phyloP scores from a whole-genome alignment of 2,888 invertebrate genomes.

The Agrypnus murinus region DNA sequence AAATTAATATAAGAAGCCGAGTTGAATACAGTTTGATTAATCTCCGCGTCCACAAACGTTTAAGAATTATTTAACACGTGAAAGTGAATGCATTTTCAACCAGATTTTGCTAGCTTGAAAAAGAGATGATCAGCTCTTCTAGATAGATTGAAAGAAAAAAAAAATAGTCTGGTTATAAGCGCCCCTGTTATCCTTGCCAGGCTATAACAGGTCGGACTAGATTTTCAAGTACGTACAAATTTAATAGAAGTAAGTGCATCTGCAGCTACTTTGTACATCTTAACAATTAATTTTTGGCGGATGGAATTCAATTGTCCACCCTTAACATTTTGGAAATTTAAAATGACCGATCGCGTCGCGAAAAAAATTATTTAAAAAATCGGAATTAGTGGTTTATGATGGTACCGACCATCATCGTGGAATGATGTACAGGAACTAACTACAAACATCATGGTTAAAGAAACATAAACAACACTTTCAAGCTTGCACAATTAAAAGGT shows the following conservation, averaged over 20 bases:
- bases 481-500: slow-evolving; percentile 50
- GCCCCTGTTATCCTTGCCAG: slow-evolving; percentile 50
- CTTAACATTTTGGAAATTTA: neutral
- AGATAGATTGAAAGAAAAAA: slow-evolving; percentile 38
- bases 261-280: slow-evolving; percentile 21
- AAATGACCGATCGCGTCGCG: neutral
- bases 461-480: slow-evolving; percentile 46
- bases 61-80: too few relatives aligned
- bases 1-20: too few relatives aligned
- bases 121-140: neutral
- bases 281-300: too few relatives aligned
- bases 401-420: slow-evolving; percentile 30
- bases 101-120: slow-evolving; percentile 5
- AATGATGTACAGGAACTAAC: slow-evolving; percentile 33
- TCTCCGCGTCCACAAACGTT: too few relatives aligned
- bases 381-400: neutral
- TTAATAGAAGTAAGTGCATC: slow-evolving; percentile 45
- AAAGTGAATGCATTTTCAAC: neutral
- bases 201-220: slow-evolving; percentile 69
- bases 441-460: slow-evolving; percentile 32
- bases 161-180: slow-evolving; percentile 45
- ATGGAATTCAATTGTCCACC: too few relatives aligned
- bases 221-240: slow-evolving; percentile 67
- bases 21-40: too few relatives aligned
- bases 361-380: neutral